Evolutionary conservation across 2,888 invertebrate genomes (phyloP), one percentile per base, ranked within the genome.

Genomic region (Oxytorus armatus): DNA sequence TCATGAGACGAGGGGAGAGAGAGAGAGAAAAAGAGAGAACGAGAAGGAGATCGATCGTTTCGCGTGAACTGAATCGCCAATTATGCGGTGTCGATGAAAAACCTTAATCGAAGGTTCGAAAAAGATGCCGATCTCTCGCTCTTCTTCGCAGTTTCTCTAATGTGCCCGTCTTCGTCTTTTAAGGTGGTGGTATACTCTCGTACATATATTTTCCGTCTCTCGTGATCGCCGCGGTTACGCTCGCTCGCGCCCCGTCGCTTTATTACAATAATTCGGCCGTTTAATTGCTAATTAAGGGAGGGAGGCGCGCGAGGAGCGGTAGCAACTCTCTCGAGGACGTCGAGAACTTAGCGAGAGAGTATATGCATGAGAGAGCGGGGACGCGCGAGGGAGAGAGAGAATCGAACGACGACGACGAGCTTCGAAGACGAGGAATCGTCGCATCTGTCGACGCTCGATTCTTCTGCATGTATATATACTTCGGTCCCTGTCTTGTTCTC

Each of bases 221-320:
- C 25, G 47, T 47, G 39, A 33, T 68, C 63, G 72, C 79, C 63
- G 72, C 79, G 77, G 72, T 72, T 82, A 73, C 78, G 78, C 78
- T 77, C 68, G 72, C 70, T 70, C 75, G 79, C 69, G 72, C 70
- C 77, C 74, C 72, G 72, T 77, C 83, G 83, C 84, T 89, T 89
- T 88, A 87, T 90, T 88, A 87, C 88, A 88, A 89, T 90, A 89
- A 90, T 90, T 89, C 86, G 86, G 84, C 85, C 87, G 86, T 89
- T 89, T 88, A 89, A 88, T 89, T 88, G 89, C 86, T 88, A 88
- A 88, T 89, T 87, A 88, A 86, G 82, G 81, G 74, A 83, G 81
- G 69, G 57, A 69, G 69, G 53, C 49, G 69, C 29, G 81, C 72
- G 57, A 69, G 69, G 53, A 55, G 69, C 29, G 53, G 51, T 42